Conservation (phyloP, 64 coral and sea anemone genomes). For the Hydrozoanthus tunicans region DNA sequence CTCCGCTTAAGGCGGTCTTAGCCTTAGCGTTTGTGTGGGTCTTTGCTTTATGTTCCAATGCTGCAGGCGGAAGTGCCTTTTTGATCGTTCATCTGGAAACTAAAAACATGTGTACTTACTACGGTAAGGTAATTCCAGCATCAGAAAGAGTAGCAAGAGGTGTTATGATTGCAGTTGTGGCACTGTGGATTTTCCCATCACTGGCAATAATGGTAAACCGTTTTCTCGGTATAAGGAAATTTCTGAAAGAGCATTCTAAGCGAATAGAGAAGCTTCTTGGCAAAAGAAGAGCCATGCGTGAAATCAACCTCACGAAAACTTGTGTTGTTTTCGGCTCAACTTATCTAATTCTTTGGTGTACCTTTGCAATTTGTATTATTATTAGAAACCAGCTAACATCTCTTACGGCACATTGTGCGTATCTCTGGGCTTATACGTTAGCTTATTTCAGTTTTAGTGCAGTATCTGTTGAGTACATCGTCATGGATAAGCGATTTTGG, state of each 20-base stretch:
- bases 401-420: constrained; percentile 49
- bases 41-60: constrained; percentile 51
- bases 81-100: constrained; percentile 20
- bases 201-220: constrained; percentile 49
- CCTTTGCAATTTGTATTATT: constrained; percentile 57
- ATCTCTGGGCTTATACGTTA: constrained; percentile 52
- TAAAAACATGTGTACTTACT: constrained; percentile 17
- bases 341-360: constrained; percentile 45
- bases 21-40: constrained; percentile 55
- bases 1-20: constrained; percentile 5
- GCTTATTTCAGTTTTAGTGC: constrained; percentile 71
- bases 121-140: background rate
- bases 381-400: constrained; percentile 55
- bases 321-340: constrained; percentile 50
- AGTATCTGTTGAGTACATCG: constrained; percentile 70
- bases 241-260: constrained; percentile 45
- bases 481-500: constrained; percentile 66
- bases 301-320: constrained; percentile 63
- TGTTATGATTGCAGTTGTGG: constrained; percentile 59
- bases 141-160: constrained; percentile 17
- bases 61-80: constrained; percentile 47
- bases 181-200: constrained; percentile 63
- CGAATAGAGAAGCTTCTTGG: constrained; percentile 55
- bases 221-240: constrained; percentile 56
- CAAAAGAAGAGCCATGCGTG: background rate